phyloP scores from a whole-genome alignment of 37 sponge, comb jelly and placozoan genomes.

The Crambe crambe region DNA sequence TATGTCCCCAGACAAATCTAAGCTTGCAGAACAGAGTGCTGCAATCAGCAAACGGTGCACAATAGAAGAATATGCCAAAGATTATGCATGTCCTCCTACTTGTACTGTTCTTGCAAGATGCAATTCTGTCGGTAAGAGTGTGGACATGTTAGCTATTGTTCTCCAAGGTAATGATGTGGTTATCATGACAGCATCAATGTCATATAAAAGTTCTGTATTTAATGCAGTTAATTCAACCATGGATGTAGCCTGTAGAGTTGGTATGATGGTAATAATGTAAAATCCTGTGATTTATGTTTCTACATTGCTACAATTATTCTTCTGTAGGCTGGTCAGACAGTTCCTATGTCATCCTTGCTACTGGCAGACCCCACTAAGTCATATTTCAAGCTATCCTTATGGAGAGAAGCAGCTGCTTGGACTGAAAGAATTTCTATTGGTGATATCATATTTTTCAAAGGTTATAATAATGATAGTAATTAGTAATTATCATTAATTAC shows the following conservation, averaged over 20 bases:
- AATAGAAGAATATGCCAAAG: not conserved
- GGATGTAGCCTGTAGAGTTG: slow-evolving; percentile 34
- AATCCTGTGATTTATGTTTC: not conserved
- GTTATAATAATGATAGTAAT: not conserved
- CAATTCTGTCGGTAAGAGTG: not conserved
- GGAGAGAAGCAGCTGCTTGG: slow-evolving; percentile 61
- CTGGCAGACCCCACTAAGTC: slow-evolving; percentile 50
- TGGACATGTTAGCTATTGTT: slow-evolving; percentile 24
- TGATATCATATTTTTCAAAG: slow-evolving; percentile 35
- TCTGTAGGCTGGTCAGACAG: slow-evolving; percentile 47
- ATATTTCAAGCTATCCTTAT: slow-evolving; percentile 49
- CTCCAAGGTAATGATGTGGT: slow-evolving; percentile 34
- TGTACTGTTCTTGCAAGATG: slow-evolving; percentile 21
- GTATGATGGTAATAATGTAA: slow-evolving; percentile 8
- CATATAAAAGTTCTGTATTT: not conserved
- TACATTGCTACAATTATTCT: not conserved
- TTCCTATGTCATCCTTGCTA: slow-evolving; percentile 45
- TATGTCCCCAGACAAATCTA: too few relatives aligned
- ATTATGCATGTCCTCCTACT: slow-evolving; percentile 12
- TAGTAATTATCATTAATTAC: too few relatives aligned
- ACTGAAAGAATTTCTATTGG: slow-evolving; percentile 54
- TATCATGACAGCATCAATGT: not conserved
- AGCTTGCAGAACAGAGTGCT: too few relatives aligned
- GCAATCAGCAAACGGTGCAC: too few relatives aligned
- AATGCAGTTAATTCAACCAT: slow-evolving; percentile 33